Evolutionary conservation across 2,113 vertebrate genomes (phyloP), one percentile per base, ranked within the genome.

Genomic region (Chinchilla lanigera): DNA sequence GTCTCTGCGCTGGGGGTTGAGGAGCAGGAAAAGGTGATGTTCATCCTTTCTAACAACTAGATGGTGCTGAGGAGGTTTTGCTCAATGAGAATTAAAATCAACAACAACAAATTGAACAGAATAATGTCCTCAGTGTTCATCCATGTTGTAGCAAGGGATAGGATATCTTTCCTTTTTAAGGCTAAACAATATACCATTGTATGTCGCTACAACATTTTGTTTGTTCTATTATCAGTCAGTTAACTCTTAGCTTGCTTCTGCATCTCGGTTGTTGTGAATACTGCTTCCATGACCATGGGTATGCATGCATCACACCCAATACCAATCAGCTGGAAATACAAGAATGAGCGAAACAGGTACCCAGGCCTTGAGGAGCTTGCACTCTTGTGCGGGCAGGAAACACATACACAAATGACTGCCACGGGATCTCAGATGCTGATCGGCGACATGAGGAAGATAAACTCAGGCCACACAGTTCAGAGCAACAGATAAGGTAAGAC

Each of bases 11-110:
- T 97, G 80, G 95, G 95, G 95, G 78, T 58, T 44, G 90, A 93
- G 81, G 94, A 96, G 93, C 91, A 86, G 56, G 78, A 90, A 92
- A 84, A 90, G 67, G 20, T n/a, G 92, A 96, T 97, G 95, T 86
- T 98, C 97, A 95, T 98, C 98, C 98, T 98, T 98, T 98, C 97
- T 97, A 98, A 98, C 97, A 97, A 97, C 96, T 98, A 98, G 98
- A 99, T 98, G 99, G 98, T 99, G 99, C 98, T 99, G 98, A 98
- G 98, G 98, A 97, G 98, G 98, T 98, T 99, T 99, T 98, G 98
- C 98, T 98, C 98, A 98, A 98, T 97, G 98, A 98, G 28, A 83
- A 60, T 65, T 19, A 28, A 77, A 73, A 24, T 1, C n/a, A 77
- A 77, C 24, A 69, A 69, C 35, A 47, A 77, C 73, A 47, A 47